Conservation (phyloP, 1,140 invertebrate species). For the Leptonema lineaticorne region DNA sequence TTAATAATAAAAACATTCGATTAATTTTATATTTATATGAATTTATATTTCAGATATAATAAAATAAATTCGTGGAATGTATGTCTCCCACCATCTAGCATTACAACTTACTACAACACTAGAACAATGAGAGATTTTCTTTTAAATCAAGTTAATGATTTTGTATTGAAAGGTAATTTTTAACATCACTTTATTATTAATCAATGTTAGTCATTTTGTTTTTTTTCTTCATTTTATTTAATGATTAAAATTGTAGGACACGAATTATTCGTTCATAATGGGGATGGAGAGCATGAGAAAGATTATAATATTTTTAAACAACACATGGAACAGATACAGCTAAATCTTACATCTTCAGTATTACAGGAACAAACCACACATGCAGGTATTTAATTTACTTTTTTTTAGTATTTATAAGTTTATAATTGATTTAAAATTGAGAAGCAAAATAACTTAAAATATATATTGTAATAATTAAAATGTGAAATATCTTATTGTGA, state of each 20-base stretch:
- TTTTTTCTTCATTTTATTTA: background rate
- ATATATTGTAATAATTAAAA: background rate
- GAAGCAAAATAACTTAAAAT: background rate
- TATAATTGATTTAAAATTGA: too few species aligned
- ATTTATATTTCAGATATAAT: conserved; percentile 45
- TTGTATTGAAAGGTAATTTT: conserved; percentile 51
- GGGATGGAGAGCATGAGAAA: conserved; percentile 47
- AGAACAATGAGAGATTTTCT: conserved; percentile 50
- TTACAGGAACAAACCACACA: conserved; percentile 43
- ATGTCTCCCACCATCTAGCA: conserved; percentile 49
- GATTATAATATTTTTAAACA: conserved; percentile 50
- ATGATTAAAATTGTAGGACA: conserved; percentile 44
- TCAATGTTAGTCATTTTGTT: background rate
- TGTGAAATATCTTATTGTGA: too few species aligned
- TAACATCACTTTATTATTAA: background rate
- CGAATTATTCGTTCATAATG: conserved; percentile 48
- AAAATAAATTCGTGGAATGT: conserved; percentile 53
- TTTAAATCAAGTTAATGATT: conserved; percentile 52
- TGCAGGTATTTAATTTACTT: conserved; percentile 28
- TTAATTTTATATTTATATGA: background rate
- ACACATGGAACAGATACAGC: conserved; percentile 51
- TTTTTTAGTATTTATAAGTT: background rate
- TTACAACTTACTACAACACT: conserved; percentile 52
- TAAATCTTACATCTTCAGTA: conserved; percentile 46
- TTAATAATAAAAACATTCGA: too few species aligned